Evolutionary conservation across 2,888 invertebrate species (phyloP), one percentile per base, ranked within the genome.

Genomic region (Alcis repandata): DNA sequence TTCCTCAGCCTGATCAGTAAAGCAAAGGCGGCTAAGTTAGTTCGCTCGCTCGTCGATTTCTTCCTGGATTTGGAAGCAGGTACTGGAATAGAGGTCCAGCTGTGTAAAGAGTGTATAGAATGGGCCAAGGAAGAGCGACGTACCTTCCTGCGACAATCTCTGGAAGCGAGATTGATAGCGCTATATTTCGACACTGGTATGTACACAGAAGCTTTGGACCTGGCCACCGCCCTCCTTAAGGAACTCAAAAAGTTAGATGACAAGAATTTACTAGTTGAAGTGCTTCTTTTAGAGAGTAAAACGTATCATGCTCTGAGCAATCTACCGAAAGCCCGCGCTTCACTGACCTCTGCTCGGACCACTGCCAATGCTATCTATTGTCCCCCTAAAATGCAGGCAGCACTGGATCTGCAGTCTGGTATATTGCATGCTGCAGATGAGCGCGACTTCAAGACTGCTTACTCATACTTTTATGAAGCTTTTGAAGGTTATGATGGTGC

Each of bases 281-380:
- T 99, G 10, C 98, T 99, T 82, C 94, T 99, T 73, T 94, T 99
- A 79, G 99, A 99, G 92, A 99, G 99, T 89, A 99, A 99, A 95
- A 98, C 99, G 59, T 99, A 98, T 92, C 99, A 99, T 94, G 98
- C 99, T 60, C 94, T 99, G 71, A 97, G 98, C 85, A 99, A 99
- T 93, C 94, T 99, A 84, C 98, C 99, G 4, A 99, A 99, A 89
- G 98, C 99, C 10, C 94, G 99, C 74, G 99, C 99, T 53, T 99
- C 99, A 0, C 93, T 99, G 52, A 99, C 99, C 13, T 99, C 99
- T 43, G 99, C 99, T 4, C 95, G 99, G 79, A 99, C 99, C n/a
- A 99, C 99, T 52, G 99, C 99, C 8, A 99, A 99, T 92, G 98
- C 99, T 11, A 99, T 99, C 80, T 99, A 99, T 89, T 99, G 99